These are phyloP conservation scores for Agrotis clavis DNA, from an alignment of 2,888 invertebrate genomes.

Conservation along the genomic window DNA sequence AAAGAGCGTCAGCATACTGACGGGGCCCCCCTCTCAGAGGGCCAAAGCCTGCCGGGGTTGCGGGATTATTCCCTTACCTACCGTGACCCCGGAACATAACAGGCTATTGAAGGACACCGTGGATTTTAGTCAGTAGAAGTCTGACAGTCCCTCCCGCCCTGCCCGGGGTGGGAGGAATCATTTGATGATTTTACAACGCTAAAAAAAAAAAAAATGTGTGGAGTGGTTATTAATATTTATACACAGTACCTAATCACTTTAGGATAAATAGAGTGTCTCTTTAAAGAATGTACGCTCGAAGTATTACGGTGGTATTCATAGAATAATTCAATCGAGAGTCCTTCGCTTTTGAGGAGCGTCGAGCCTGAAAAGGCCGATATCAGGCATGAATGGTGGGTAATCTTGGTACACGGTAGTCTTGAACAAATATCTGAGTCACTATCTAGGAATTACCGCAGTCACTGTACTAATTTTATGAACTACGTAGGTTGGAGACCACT, in stretches of 20 bases:
- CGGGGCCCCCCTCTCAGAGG: no score
- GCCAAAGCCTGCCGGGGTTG: no score
- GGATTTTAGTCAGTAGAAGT: no score
- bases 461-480: background rate
- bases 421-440: slow-evolving; percentile 14
- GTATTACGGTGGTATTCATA: background rate
- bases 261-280: background rate
- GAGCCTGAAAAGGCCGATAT: slow-evolving; percentile 7
- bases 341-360: background rate
- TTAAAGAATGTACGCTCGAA: background rate
- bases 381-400: background rate
- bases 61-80: no score
- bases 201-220: no score
- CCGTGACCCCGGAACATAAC: no score
- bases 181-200: no score
- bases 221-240: background rate
- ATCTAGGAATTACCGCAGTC: slow-evolving; percentile 10
- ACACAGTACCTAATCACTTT: background rate
- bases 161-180: no score
- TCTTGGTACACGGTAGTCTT: background rate
- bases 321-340: slow-evolving; percentile 4
- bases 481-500: slow-evolving; percentile 6
- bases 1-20: no score
- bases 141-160: no score
- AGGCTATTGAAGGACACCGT: no score